phyloP scores from a whole-genome alignment of 2,113 vertebrate species.

The Pelvicachromis taeniatus region DNA sequence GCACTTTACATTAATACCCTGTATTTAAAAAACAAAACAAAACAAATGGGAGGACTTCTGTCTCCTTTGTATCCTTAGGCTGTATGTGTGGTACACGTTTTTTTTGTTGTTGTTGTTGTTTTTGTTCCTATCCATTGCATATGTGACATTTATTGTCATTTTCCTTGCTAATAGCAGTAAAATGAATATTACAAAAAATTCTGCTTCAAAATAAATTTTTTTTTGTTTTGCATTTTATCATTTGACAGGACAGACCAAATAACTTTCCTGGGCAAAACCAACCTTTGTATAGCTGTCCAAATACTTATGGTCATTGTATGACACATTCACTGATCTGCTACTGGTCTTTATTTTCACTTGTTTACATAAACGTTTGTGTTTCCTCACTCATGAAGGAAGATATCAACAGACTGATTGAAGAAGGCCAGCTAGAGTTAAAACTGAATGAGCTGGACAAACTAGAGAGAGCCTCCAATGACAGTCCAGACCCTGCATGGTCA shows the following conservation, averaged over 20 bases:
- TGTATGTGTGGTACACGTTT: background rate
- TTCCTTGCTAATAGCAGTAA: background rate
- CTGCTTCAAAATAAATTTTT: background rate
- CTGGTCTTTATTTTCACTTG: background rate
- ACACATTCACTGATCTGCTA: background rate
- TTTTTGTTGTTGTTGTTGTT: background rate
- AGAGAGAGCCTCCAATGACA: slow-evolving; percentile 55
- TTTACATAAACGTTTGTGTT: background rate
- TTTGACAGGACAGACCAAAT: background rate
- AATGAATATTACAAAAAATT: background rate
- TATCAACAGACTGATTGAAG: slow-evolving; percentile 67
- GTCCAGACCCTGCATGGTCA: slow-evolving; percentile 65
- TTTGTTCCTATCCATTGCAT: background rate
- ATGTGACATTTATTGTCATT: background rate
- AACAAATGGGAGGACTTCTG: background rate
- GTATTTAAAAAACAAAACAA: background rate
- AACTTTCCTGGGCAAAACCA: background rate
- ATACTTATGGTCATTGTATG: background rate
- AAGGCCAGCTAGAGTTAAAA: slow-evolving; percentile 68
- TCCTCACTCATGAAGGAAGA: slow-evolving; percentile 62
- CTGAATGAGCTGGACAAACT: slow-evolving; percentile 72
- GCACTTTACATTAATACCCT: background rate
- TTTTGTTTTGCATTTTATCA: background rate
- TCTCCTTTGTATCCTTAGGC: background rate
- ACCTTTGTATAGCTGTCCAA: background rate